phyloP scores from a whole-genome alignment of 2,888 invertebrate species.

The Thera britannica region DNA sequence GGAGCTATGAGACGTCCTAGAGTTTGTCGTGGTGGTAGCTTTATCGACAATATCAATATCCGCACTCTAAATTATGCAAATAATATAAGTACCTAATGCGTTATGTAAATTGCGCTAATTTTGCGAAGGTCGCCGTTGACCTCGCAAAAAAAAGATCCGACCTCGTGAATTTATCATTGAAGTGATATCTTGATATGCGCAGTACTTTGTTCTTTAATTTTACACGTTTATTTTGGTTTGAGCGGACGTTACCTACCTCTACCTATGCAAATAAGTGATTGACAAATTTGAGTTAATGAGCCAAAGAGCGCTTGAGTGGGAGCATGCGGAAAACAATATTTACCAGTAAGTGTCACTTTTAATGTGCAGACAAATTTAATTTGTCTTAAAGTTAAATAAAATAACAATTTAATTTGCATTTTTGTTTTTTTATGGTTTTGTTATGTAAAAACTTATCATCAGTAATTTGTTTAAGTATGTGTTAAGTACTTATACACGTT shows the following conservation, averaged over 20 bases:
- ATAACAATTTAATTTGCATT: not conserved
- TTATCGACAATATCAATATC: conserved; percentile 55
- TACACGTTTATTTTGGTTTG: conserved; percentile 53
- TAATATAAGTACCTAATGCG: conserved; percentile 49
- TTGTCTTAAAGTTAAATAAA: not conserved
- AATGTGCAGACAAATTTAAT: conserved; percentile 1
- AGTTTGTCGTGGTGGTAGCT: not conserved
- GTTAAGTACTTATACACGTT: no score
- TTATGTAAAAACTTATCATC: not conserved
- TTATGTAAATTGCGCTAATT: conserved; percentile 80
- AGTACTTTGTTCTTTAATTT: conserved; percentile 66
- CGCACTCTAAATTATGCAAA: conserved; percentile 42
- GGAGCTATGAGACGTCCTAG: not conserved
- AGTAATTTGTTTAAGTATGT: no score
- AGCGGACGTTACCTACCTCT: conserved; percentile 46
- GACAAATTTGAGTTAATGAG: conserved; percentile 15
- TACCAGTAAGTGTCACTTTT: conserved; percentile 43
- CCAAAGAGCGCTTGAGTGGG: conserved; percentile 7
- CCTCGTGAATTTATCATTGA: conserved; percentile 76
- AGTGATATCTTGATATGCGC: conserved; percentile 75
- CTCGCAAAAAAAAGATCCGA: conserved; percentile 74
- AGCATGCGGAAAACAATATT: conserved; percentile 45
- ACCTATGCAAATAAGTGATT: conserved; percentile 29
- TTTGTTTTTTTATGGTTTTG: not conserved
- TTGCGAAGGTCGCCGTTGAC: conserved; percentile 73